These are phyloP conservation scores for Drosophila tristis DNA, from an alignment of 1,140 invertebrate species.

Conservation along the genomic window DNA sequence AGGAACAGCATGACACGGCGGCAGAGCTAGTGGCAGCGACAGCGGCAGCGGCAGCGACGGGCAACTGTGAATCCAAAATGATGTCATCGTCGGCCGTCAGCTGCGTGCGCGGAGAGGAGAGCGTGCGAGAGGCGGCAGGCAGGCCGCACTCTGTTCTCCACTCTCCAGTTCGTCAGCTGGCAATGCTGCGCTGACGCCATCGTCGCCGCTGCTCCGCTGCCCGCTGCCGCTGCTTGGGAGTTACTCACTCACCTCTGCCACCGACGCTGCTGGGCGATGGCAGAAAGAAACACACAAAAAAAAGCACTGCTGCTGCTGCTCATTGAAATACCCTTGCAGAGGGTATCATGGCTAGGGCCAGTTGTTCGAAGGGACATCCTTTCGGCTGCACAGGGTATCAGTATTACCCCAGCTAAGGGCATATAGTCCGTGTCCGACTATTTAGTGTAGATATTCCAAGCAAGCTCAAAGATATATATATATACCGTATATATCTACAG, in stretches of 20 bases:
- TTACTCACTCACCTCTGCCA: slow-evolving; percentile 54
- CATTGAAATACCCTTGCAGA: neutral
- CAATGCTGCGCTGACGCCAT: slow-evolving; percentile 72
- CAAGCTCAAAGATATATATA: no score
- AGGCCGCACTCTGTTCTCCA: slow-evolving; percentile 13
- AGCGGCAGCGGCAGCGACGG: slow-evolving; percentile 2
- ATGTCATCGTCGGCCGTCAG: slow-evolving; percentile 53
- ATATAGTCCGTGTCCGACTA: no score
- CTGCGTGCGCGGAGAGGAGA: slow-evolving; percentile 21
- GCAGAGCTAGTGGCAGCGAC: slow-evolving; percentile 27
- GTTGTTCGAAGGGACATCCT: no score
- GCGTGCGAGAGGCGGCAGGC: neutral
- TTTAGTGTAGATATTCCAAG: no score
- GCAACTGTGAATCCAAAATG: slow-evolving; percentile 34
- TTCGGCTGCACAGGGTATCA: no score
- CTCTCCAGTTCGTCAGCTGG: slow-evolving; percentile 38
- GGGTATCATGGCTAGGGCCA: no score
- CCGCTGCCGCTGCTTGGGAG: slow-evolving; percentile 26
- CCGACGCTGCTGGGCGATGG: slow-evolving; percentile 22
- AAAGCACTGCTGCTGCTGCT: slow-evolving; percentile 6
- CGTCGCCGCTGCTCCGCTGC: slow-evolving; percentile 30
- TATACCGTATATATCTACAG: no score
- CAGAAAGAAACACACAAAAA: neutral
- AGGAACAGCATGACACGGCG: slow-evolving; percentile 11
- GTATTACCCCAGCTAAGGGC: no score